Evolutionary conservation across 2,888 invertebrate genomes (phyloP), one percentile per base, ranked within the genome.

Genomic region (Cephonodes hylas): DNA sequence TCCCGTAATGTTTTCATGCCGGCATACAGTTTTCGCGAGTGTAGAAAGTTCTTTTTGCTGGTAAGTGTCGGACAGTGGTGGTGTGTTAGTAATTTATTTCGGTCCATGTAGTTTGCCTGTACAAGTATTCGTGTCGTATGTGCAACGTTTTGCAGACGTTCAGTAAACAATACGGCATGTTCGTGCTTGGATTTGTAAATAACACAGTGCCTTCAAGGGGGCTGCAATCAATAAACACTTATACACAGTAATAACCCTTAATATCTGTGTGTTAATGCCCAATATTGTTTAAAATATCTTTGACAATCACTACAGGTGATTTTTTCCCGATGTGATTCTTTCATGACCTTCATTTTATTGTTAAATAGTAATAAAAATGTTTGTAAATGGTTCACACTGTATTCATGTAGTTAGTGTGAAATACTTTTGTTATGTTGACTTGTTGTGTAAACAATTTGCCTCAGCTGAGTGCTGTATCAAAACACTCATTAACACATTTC

Each of bases 151-250:
- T 22, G 23, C 13, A 44, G 18, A 61, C 61, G 10, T 27, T 58
- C 61, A 27, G 83, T 87, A 86, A 86, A 85, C 84, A 83, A 85
- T 82, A 79, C 84, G 83, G 84, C 86, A 86, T 87, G 88, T 83
- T 85, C 79, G 74, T 79, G 80, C 72, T 71, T 71, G 67, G 75
- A 75, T 79, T 82, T 77, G 83, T 84, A 81, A 86, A 84, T 87
- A 84, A 77, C 69, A 64, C 63, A 61, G 62, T 58, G 59, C 64
- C 56, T 64, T 42, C 45, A 15, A 38, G 34, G 57, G 42, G 34
- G 45, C 25, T 42, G 2, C 25, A 15, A 27, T 34, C 18, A 4
- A 45, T 61, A 58, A 15, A 45, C 38, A 42, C 23, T 53, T 25
- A 38, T 58, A 46, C 25, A 20, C 58, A 38, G 46, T 61, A 58